Evolutionary conservation across 2,888 invertebrate species (phyloP), one percentile per base, ranked within the genome.

Genomic region (Fragum whitleyi): DNA sequence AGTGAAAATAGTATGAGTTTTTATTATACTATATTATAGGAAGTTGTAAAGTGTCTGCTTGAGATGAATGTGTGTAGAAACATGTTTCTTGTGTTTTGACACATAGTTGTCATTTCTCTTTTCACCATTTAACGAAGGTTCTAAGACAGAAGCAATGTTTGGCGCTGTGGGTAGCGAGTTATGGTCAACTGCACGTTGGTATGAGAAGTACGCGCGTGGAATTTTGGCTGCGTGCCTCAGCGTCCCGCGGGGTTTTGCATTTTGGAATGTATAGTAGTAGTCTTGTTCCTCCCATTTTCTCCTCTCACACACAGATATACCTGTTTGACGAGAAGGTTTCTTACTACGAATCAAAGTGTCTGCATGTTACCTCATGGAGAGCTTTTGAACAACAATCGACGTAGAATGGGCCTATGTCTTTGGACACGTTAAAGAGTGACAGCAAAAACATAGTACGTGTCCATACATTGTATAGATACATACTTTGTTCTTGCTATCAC

Each of bases 21-120:
- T n/a, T n/a, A n/a, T n/a, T n/a, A n/a, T n/a, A n/a, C n/a, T n/a
- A n/a, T n/a, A n/a, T n/a, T n/a, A n/a, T n/a, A n/a, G n/a, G n/a
- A n/a, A n/a, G n/a, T n/a, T n/a, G n/a, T n/a, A n/a, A n/a, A 36
- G 7, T 47, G 2, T n/a, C 14, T 3, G 16, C 47, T 47, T 47
- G 14, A 47, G 47, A 47, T 14, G n/a, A 14, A 61, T 61, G 47
- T 68, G 67, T 81, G 42, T 32, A 59, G 68, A 77, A 81, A 81
- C 81, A 81, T 75, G 67, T 67, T 53, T 61, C 29, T 59, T 77
- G 26, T 62, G 47, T 74, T 81, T 59, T 81, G 82, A 78, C 76
- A 78, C 82, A 82, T 82, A 57, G 47, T 82, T 82, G 70, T 65
- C 72, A 74, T 74, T 74, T 74, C 70, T 62, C 53, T 69, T 68